Percentiles rank a stretch among this genome's conserved stretches.
These are phyloP conservation scores for Dryobates pubescens DNA, from an alignment of 2,797 vertebrate genomes.

Conservation along the genomic window DNA sequence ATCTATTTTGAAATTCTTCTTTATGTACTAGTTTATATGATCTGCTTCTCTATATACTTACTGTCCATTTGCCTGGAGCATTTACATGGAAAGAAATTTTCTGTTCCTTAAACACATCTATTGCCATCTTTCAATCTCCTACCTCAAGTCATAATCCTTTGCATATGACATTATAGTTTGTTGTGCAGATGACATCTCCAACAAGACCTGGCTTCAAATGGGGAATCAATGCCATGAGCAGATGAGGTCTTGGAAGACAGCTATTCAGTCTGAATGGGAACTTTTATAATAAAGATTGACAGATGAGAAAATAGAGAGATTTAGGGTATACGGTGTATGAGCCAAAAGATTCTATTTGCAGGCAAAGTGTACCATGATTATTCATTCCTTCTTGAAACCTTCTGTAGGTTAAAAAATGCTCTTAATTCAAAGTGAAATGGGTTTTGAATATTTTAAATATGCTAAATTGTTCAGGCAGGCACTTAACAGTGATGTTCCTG, in stretches of 20 bases:
- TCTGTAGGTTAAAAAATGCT: conserved; percentile 23
- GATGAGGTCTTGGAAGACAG: conserved; percentile 28
- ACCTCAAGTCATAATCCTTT: conserved; percentile 17
- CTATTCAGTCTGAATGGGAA: conserved; percentile 25
- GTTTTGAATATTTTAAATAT: conserved; percentile 11
- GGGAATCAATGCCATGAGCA: neutral
- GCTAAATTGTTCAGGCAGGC: neutral
- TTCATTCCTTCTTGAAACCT: neutral
- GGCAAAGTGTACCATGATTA: neutral
- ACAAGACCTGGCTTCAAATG: conserved; percentile 4
- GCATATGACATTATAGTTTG: neutral
- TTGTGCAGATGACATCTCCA: conserved; percentile 13
- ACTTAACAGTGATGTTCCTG: neutral
- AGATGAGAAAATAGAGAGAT: conserved; percentile 6
- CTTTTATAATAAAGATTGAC: conserved; percentile 44
- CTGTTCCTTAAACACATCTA: neutral
- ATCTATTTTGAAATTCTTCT: neutral
- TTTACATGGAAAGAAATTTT: conserved; percentile 1
- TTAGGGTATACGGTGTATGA: neutral
- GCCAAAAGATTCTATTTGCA: neutral
- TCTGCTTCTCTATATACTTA: neutral
- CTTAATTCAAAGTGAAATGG: conserved; percentile 21
- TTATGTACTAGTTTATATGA: neutral
- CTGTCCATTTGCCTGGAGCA: neutral
- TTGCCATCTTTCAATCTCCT: neutral